Evolutionary conservation across 2,888 invertebrate genomes (phyloP).

Genomic region (Tipula helvola): DNA sequence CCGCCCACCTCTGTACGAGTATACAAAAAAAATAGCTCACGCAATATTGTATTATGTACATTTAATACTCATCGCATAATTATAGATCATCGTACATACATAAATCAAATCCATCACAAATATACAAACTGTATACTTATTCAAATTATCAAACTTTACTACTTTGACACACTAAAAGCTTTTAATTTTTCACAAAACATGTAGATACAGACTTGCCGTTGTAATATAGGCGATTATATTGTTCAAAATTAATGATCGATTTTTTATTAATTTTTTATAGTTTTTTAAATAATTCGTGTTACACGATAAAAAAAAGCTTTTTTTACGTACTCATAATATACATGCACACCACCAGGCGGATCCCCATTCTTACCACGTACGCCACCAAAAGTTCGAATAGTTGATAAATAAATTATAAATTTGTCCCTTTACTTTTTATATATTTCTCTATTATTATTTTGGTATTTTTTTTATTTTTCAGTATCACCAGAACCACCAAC

Average conservation of each 20-base stretch:
- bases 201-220: neutral
- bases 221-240: neutral
- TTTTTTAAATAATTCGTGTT: neutral
- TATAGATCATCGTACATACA: neutral
- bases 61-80: neutral
- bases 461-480: slow-evolving; percentile 27
- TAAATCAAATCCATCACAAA: neutral
- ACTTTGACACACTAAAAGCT: neutral
- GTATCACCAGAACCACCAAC: slow-evolving; percentile 70
- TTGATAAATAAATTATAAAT: neutral
- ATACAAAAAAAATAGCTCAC: neutral
- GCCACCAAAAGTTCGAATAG: neutral
- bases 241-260: neutral
- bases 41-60: neutral
- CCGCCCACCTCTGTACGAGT: neutral
- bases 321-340: neutral
- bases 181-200: neutral
- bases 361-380: neutral
- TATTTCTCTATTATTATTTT: too few species aligned
- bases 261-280: neutral
- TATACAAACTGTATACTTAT: neutral
- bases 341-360: neutral
- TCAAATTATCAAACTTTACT: neutral
- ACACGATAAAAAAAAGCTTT: neutral
- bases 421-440: too few species aligned